Evolutionary conservation across 2,797 vertebrate species (phyloP), one percentile per base, ranked within the genome.

Genomic region (Tadarida brasiliensis): DNA sequence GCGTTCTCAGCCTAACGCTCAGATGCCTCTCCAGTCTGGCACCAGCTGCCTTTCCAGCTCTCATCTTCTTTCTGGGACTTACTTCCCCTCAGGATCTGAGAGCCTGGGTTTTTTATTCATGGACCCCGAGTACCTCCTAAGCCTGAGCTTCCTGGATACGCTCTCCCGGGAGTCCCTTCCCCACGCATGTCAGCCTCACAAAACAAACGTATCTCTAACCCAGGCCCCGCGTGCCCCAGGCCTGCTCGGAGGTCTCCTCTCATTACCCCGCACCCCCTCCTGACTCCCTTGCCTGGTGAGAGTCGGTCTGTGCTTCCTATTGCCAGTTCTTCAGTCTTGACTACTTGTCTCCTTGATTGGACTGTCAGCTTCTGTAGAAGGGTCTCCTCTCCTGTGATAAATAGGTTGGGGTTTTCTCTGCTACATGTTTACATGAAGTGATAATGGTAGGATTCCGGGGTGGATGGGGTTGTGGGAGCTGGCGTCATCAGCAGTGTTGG

Each of bases 31-130:
- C 30, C 2, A 26, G 2, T 84, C 26, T 61, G 77, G 39, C 76
- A 33, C n/a, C 24, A 19, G 26, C 74, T 87, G 44, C 59, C 63
- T 68, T 61, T 61, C 33, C 59, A 35, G 76, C 19, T 74, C 47
- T 7, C 15, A 5, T 26, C 24, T 73, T 57, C 74, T 70, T 39
- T 76, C 74, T 73, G 26, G 59, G 63, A 61, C 59, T 61, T 57
- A 61, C 67, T 73, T 70, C 12, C 35, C n/a, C 57, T 90, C 20
- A 81, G 78, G 71, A 70, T 57, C 28, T 47, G 74, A 90, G 24
- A 61, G 11, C 19, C 87, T 57, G 35, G 20, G 6, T 59, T 77
- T 22, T 67, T 95, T 81, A 51, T 35, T 87, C 57, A 56, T 26
- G 77, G 54, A 51, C 15, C 11, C 22, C 2, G 17, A 63, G 39